Base-by-base conservation (phyloP, 2,797 vertebrate genomes). In the Fundulus diaphanus region DNA sequence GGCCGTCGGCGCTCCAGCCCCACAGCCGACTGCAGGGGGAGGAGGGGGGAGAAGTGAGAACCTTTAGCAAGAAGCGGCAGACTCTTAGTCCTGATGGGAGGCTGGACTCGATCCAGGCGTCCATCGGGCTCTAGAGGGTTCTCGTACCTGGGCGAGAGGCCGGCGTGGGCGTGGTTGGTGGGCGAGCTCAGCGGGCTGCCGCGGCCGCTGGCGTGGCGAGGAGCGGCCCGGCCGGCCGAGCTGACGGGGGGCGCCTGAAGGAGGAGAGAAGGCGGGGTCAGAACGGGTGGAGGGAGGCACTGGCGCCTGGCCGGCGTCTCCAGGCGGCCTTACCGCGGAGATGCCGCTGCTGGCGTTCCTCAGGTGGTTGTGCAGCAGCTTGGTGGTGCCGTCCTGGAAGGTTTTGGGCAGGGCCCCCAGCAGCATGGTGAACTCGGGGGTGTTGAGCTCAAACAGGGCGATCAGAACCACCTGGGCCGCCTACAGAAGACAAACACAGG, bases 341-440 rank as follows among this genome's bases (percentile, higher is more conserved):
- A 65, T 95, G 93, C 94, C 95, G 79, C 96, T 98, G 92, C 96
- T 97, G 81, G 96, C 96, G 93, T 97, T 99, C 95, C 97, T 98
- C 90, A 99, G 96, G 93, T 99, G 98, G 92, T 95, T 98, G 91
- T 99, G 98, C 65, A 99, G 95, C 81, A 99, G 96, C 84, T 98
- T 99, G 90, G 98, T 99, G 92, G 98, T 97, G 85, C 98, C 98
- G 37, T 99, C 98, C 93, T 99, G 98, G 95, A 99, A 99, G 82
- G 98, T 99, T 95, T 99, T 99, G 85, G 98, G 98, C 93, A 99
- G 96, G 68, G 98, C 98, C 81, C 97, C 98, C 92, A 99, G 96
- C 93, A 99, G 94, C 98, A 99, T 99, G 90, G 97, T 98, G 96
- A 99, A 99, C 95, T 99, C 98, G 0, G 98, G 98, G 16, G 98